phyloP scores from a whole-genome alignment of 2,113 vertebrate genomes.

The Okapia johnstoni region DNA sequence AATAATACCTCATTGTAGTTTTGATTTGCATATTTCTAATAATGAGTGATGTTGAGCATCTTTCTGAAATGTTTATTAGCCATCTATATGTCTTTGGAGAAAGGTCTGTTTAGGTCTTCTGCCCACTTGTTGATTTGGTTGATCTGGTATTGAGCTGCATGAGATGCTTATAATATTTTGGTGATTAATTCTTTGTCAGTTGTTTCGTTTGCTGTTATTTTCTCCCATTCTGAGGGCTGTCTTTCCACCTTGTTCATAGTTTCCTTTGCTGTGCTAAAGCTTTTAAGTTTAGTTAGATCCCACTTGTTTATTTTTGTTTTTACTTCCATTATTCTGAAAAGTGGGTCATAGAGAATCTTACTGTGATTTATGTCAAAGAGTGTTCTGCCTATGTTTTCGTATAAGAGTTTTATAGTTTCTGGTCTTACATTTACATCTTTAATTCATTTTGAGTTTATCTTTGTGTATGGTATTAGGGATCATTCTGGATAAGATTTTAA shows the following conservation, averaged over 20 bases:
- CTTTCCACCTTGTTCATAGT: neutral
- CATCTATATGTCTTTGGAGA: neutral
- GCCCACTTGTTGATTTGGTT: neutral
- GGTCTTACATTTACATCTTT: neutral
- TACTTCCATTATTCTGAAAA: neutral
- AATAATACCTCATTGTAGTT: neutral
- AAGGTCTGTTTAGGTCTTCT: neutral
- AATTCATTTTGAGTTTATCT: neutral
- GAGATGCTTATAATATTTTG: neutral
- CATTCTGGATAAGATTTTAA: neutral
- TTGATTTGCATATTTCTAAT: neutral
- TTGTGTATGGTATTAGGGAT: neutral
- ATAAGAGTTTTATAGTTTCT: neutral
- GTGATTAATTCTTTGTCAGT: neutral
- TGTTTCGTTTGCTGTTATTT: neutral
- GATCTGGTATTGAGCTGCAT: neutral
- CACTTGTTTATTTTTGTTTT: neutral
- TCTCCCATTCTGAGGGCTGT: neutral
- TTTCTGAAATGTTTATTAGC: neutral
- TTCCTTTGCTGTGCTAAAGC: neutral
- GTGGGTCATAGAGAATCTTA: neutral
- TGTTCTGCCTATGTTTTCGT: neutral
- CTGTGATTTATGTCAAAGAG: neutral
- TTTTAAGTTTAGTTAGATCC: neutral
- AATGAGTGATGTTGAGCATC: neutral